Percentiles rank a stretch among this genome's conserved stretches.
Evolutionary conservation across 2,113 vertebrate species (phyloP).

Genomic region (Zonotrichia leucophrys): DNA sequence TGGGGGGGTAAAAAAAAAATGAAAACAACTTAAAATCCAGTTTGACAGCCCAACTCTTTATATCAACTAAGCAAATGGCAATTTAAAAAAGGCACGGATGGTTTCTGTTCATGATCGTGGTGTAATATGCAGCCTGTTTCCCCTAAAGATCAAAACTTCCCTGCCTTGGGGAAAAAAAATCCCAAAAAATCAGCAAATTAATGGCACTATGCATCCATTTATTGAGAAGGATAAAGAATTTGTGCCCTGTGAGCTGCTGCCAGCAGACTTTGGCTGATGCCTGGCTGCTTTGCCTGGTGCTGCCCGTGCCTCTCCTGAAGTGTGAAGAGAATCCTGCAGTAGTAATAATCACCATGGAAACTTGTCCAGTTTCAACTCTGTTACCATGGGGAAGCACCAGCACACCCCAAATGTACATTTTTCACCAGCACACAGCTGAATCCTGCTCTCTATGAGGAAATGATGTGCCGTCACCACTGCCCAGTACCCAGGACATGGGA

Average conservation of each 20-base stretch:
- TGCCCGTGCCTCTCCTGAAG: background rate
- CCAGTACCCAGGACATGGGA: fast-evolving
- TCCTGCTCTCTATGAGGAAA: background rate
- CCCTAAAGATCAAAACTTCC: background rate
- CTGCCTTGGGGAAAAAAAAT: background rate
- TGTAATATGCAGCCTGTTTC: background rate
- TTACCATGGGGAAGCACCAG: slow-evolving; percentile 67
- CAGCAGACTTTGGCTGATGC: background rate
- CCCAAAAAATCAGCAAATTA: background rate
- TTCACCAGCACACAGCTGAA: background rate
- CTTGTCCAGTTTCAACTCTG: slow-evolving; percentile 59
- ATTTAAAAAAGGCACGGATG: background rate
- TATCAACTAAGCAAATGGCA: background rate
- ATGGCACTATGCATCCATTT: background rate
- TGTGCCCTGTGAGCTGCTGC: background rate
- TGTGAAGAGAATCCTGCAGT: slow-evolving; percentile 9
- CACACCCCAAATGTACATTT: slow-evolving; percentile 5
- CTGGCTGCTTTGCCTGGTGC: background rate
- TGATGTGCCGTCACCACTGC: fast-evolving
- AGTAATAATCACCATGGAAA: slow-evolving; percentile 70
- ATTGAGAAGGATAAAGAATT: background rate
- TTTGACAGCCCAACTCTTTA: background rate
- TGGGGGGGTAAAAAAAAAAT: fast-evolving
- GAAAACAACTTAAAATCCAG: background rate
- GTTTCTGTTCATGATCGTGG: background rate